Conservation (phyloP, 2,888 invertebrate species). For the Eupithecia insigniata region DNA sequence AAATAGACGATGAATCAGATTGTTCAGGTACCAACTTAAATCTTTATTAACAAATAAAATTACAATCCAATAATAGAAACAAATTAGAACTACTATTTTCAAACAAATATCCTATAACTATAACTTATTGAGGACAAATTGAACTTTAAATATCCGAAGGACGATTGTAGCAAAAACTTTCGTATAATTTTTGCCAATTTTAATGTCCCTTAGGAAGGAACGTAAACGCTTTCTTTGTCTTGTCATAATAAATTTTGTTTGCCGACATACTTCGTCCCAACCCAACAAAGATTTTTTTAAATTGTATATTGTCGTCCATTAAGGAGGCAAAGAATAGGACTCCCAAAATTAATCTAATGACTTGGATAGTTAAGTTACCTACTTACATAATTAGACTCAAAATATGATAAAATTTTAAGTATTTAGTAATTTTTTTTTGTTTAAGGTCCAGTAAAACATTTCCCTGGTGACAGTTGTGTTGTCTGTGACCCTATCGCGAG, state of each 20-base stretch:
- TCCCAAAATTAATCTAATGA: background rate
- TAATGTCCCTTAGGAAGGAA: background rate
- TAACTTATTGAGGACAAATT: no score
- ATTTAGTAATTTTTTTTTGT: no score
- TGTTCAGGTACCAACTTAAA: background rate
- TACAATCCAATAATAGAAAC: no score
- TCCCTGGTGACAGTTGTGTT: slow-evolving; percentile 67
- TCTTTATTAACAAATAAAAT: no score
- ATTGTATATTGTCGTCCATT: background rate
- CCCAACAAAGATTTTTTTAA: no score
- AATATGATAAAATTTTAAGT: no score
- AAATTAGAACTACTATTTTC: no score
- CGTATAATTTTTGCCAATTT: background rate
- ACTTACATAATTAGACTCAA: no score
- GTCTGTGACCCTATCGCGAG: slow-evolving; percentile 64
- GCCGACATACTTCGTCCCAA: background rate
- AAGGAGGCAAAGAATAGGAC: background rate
- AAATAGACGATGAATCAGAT: background rate
- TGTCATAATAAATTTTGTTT: background rate
- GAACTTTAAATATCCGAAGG: background rate
- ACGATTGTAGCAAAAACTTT: background rate
- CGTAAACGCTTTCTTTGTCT: background rate
- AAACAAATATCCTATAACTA: no score
- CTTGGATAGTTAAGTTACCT: no score
- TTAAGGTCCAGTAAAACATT: slow-evolving; percentile 67